Evolutionary conservation across 2,888 invertebrate genomes (phyloP).

Genomic region (Zonitis immaculata): DNA sequence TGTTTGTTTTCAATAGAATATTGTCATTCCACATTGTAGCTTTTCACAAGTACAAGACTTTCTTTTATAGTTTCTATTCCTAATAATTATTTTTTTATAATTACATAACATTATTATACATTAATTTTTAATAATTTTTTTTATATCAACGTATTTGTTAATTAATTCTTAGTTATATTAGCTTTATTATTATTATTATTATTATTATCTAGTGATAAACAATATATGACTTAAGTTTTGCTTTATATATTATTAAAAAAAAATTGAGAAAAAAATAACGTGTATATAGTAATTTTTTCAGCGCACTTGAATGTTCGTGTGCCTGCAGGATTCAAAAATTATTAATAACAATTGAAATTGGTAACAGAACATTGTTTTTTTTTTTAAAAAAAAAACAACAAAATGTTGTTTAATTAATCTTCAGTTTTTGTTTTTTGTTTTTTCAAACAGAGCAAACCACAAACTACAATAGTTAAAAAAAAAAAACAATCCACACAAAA

Average conservation of each 20-base stretch:
- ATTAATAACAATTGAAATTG: constrained; percentile 23
- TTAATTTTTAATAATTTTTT: constrained; percentile 43
- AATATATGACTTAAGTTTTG: constrained; percentile 44
- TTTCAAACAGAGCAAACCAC: constrained; percentile 32
- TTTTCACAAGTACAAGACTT: constrained; percentile 47
- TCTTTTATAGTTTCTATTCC: constrained; percentile 46
- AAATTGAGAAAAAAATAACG: constrained; percentile 18
- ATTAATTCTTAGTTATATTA: constrained; percentile 46
- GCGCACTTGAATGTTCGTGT: constrained; percentile 46
- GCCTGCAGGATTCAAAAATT: constrained; percentile 38
- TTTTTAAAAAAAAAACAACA: too few relatives aligned
- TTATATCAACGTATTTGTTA: constrained; percentile 49
- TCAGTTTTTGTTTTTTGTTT: constrained; percentile 34
- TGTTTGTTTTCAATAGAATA: constrained; percentile 26
- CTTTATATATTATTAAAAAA: constrained; percentile 22
- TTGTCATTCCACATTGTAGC: constrained; percentile 46
- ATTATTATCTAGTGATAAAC: constrained; percentile 27
- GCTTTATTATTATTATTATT: too few relatives aligned
- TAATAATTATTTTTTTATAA: constrained; percentile 47
- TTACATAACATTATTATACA: not conserved
- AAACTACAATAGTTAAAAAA: constrained; percentile 44
- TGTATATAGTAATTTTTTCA: constrained; percentile 45
- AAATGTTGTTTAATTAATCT: too few relatives aligned
- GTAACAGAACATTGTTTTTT: constrained; percentile 34
- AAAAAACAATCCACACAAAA: not conserved